These are phyloP conservation scores for Copidosoma aretas DNA, from an alignment of 2,888 invertebrate species.

Conservation along the genomic window DNA sequence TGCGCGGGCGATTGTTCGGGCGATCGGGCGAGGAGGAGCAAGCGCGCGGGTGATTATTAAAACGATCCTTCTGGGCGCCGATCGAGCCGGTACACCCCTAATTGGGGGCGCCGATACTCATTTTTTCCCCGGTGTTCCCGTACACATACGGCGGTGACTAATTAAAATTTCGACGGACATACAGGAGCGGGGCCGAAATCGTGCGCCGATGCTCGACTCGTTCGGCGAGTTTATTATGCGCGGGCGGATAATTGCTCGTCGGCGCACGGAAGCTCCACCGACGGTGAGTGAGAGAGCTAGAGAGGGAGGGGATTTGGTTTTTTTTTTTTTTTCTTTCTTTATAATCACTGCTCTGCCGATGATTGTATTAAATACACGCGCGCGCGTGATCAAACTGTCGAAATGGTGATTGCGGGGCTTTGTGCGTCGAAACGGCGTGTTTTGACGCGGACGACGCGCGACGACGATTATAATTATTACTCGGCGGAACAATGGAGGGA, in stretches of 20 bases:
- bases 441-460: background rate
- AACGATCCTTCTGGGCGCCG: background rate
- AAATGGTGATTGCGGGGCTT: background rate
- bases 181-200: background rate
- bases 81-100: conserved; percentile 3
- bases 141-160: background rate
- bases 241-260: too few relatives aligned
- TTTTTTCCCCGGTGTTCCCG: background rate
- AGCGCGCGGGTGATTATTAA: background rate
- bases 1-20: too few relatives aligned
- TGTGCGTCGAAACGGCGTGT: background rate
- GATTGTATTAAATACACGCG: background rate
- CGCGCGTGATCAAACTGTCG: background rate
- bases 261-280: too few relatives aligned
- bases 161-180: background rate
- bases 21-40: too few relatives aligned
- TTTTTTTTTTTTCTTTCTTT: too few relatives aligned
- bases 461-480: too few relatives aligned
- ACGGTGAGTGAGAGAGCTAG: background rate
- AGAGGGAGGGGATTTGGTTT: background rate
- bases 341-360: too few relatives aligned
- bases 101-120: background rate
- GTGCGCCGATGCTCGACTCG: too few relatives aligned
- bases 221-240: too few relatives aligned
- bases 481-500: too few relatives aligned